Conservation (phyloP, 2,888 invertebrate species). For the Isoperla grammatica region DNA sequence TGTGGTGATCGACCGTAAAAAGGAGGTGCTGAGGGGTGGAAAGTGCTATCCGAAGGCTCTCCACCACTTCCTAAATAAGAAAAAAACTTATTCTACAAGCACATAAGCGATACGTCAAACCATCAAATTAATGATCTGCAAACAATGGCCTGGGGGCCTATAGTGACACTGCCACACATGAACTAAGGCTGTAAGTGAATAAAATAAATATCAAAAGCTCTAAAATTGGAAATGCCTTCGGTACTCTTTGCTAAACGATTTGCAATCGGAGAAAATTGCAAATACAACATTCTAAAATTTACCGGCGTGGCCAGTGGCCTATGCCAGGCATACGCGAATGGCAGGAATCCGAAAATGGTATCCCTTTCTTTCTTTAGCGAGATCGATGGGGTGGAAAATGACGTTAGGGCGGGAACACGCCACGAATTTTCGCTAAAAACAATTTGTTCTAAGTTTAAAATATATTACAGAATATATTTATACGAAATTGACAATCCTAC, state of each 20-base stretch:
- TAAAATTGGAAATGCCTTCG: too few species aligned
- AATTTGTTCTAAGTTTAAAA: too few species aligned
- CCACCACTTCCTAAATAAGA: constrained; percentile 24
- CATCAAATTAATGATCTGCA: too few species aligned
- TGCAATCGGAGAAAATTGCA: background rate
- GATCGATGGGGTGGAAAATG: constrained; percentile 23
- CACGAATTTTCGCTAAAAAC: background rate
- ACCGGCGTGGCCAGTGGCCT: constrained; percentile 24
- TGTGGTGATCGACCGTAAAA: constrained; percentile 13
- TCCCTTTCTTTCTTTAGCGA: constrained; percentile 24
- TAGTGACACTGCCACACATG: too few species aligned
- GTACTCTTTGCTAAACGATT: too few species aligned
- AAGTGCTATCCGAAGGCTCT: constrained; percentile 23
- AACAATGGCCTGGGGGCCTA: too few species aligned
- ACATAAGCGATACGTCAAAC: background rate
- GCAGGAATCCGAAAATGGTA: constrained; percentile 24
- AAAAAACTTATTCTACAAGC: background rate
- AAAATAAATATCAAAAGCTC: too few species aligned
- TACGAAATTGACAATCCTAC: background rate
- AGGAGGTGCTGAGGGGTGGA: constrained; percentile 21
- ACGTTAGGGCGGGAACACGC: background rate
- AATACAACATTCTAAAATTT: background rate
- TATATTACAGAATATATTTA: too few species aligned
- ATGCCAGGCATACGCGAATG: constrained; percentile 1
- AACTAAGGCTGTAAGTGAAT: too few species aligned